Conservation (phyloP, 2,113 vertebrate genomes). For the Cervus canadensis region DNA sequence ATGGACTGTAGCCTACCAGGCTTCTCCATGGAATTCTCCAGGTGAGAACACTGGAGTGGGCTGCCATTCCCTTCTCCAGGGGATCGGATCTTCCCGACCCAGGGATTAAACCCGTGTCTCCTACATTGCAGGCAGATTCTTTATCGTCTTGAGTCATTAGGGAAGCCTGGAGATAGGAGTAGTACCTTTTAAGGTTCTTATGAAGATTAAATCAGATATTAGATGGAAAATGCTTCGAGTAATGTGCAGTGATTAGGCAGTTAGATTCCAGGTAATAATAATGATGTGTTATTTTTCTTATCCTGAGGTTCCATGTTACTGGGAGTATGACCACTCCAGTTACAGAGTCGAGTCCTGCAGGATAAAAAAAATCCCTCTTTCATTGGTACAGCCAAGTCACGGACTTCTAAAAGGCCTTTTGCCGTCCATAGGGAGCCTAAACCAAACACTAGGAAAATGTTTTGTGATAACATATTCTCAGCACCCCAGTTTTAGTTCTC, state of each 20-base stretch:
- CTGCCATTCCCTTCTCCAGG: not conserved
- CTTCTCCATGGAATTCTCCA: too few relatives aligned
- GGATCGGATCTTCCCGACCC: not conserved
- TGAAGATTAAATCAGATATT: not conserved
- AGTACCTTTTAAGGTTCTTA: conserved; percentile 12
- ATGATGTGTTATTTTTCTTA: not conserved
- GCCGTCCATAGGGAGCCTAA: not conserved
- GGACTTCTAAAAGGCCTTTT: not conserved
- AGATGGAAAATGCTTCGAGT: not conserved
- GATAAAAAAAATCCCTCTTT: not conserved
- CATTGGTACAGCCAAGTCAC: not conserved
- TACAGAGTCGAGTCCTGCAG: not conserved
- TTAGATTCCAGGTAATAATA: not conserved
- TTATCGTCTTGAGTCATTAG: not conserved
- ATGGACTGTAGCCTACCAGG: not conserved
- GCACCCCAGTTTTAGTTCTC: not conserved
- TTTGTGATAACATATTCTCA: not conserved
- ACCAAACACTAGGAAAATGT: not conserved
- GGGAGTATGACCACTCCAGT: not conserved
- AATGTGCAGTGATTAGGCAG: not conserved
- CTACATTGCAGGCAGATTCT: not conserved
- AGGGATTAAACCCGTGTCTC: not conserved
- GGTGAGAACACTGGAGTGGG: not conserved
- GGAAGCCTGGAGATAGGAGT: not conserved
- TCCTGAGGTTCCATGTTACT: not conserved